phyloP scores from a whole-genome alignment of 2,113 vertebrate genomes.

The Ochotona princeps region DNA sequence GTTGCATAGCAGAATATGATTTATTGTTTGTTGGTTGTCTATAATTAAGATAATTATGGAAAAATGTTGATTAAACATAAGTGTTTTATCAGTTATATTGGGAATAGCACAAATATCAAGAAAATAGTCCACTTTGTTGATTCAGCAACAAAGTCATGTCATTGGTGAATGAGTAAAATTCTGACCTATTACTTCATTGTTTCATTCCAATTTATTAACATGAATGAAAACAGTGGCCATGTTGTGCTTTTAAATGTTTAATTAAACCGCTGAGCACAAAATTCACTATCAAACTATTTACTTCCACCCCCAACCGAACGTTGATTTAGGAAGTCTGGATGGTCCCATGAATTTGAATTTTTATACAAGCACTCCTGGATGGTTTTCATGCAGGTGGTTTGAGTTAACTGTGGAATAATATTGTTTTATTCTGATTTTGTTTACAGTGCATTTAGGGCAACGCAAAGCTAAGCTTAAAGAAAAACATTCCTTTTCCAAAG shows the following conservation, averaged over 20 bases:
- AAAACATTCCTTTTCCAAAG: not conserved
- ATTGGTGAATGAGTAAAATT: not conserved
- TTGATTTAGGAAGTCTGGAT: constrained; percentile 11
- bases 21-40: not conserved
- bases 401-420: not conserved
- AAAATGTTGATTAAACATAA: constrained; percentile 5
- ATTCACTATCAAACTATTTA: not conserved
- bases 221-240: not conserved
- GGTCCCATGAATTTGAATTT: constrained; percentile 15
- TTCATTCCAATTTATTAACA: not conserved
- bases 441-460: not conserved
- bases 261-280: not conserved
- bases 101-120: not conserved
- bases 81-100: not conserved
- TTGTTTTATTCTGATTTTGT: constrained; percentile 5
- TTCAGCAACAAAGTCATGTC: not conserved
- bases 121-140: not conserved
- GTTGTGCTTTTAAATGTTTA: not conserved
- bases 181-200: not conserved
- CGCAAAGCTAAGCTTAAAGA: not conserved
- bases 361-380: constrained; percentile 10
- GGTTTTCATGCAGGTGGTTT: constrained; percentile 28
- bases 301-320: not conserved
- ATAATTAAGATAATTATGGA: not conserved
- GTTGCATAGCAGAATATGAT: not conserved